These are phyloP conservation scores for Ictalurus furcatus DNA, from an alignment of 2,113 vertebrate genomes.

Conservation along the genomic window DNA sequence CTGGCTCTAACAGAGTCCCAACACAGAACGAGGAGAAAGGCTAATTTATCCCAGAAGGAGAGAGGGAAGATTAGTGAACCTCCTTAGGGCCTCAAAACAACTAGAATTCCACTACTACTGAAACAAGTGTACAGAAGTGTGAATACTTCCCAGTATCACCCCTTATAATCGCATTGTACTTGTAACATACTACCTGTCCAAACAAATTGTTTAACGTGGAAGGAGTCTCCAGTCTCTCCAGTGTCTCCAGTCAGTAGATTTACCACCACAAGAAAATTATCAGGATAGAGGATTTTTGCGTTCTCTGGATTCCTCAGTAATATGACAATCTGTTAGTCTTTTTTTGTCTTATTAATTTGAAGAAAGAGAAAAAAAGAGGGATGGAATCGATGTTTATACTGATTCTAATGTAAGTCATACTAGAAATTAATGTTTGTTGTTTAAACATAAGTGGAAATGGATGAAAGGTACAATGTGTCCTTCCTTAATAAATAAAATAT, in stretches of 20 bases:
- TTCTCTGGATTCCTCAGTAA: neutral
- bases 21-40: constrained; percentile 10
- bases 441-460: neutral
- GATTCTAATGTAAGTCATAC: neutral
- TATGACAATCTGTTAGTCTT: neutral
- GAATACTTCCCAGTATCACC: neutral
- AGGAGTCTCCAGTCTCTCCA: neutral
- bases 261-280: neutral
- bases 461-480: neutral
- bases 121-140: neutral
- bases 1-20: constrained; percentile 13
- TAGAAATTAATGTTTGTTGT: neutral
- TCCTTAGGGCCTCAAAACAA: neutral
- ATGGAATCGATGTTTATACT: too few species aligned
- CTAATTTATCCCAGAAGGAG: constrained; percentile 9
- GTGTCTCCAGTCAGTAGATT: neutral
- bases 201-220: neutral
- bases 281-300: too few species aligned
- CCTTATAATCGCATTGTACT: neutral
- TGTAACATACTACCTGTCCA: neutral
- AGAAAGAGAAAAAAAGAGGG: neutral
- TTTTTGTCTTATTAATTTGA: neutral
- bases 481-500: neutral
- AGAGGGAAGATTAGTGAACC: neutral
- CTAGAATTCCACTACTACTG: neutral